Percentiles rank a stretch among this genome's conserved stretches.
Conservation (phyloP, 2,888 invertebrate genomes). For the Lomographa bimaculata region DNA sequence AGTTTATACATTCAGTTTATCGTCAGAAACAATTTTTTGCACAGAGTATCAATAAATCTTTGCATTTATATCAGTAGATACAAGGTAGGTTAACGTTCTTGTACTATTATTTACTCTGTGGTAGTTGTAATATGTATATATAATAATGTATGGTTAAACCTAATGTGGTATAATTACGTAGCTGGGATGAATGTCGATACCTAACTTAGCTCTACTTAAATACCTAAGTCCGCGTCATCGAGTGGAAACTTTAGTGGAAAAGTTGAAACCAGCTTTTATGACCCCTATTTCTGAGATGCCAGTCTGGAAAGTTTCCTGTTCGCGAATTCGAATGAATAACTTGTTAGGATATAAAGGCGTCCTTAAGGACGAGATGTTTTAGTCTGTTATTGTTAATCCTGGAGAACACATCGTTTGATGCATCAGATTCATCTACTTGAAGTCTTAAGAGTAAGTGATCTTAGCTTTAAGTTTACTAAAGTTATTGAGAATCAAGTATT, state of each 20-base stretch:
- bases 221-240: constrained; percentile 23
- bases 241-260: constrained; percentile 52
- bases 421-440: not conserved
- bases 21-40: too few relatives aligned
- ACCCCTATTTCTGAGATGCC: constrained; percentile 33
- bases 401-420: constrained; percentile 3
- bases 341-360: constrained; percentile 35
- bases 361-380: constrained; percentile 16
- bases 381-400: constrained; percentile 32
- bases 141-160: too few relatives aligned
- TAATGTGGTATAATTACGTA: constrained; percentile 9
- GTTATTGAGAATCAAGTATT: too few relatives aligned
- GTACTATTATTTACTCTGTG: too few relatives aligned
- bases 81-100: too few relatives aligned
- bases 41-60: too few relatives aligned
- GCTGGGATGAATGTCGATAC: constrained; percentile 14
- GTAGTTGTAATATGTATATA: too few relatives aligned
- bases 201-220: constrained; percentile 14
- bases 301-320: constrained; percentile 48
- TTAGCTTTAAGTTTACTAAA: too few relatives aligned
- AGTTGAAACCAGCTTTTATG: constrained; percentile 32
- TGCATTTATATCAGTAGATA: too few relatives aligned
- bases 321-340: constrained; percentile 37
- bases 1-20: too few relatives aligned
- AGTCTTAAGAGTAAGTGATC: constrained; percentile 17